Evolutionary conservation across 2,797 vertebrate genomes (phyloP).

Genomic region (Sebastes minor): DNA sequence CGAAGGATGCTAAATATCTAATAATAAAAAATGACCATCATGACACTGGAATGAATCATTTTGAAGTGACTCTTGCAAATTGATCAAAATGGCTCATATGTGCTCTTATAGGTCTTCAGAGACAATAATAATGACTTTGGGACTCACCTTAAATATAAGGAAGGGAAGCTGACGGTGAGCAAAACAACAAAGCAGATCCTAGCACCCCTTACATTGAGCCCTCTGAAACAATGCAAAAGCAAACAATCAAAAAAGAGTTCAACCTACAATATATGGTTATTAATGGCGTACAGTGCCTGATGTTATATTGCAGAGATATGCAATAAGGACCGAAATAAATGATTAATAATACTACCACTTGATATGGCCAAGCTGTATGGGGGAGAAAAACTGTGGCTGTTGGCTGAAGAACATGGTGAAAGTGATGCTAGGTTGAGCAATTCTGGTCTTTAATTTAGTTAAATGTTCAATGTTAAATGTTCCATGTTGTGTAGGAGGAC

Average conservation of each 20-base stretch:
- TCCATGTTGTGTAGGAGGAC: too few relatives aligned
- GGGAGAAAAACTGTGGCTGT: neutral
- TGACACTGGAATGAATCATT: neutral
- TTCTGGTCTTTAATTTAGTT: neutral
- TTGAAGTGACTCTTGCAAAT: neutral
- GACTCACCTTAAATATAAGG: neutral
- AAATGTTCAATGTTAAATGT: neutral
- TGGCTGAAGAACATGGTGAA: neutral
- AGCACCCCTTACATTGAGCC: neutral
- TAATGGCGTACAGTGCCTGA: too few relatives aligned
- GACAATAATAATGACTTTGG: too few relatives aligned
- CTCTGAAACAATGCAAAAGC: neutral
- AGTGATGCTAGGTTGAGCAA: neutral
- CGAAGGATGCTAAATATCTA: accelerated
- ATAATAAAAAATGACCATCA: neutral
- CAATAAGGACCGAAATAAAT: too few relatives aligned
- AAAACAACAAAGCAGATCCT: neutral
- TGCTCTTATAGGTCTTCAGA: neutral
- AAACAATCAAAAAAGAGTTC: neutral
- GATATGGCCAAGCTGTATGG: too few relatives aligned
- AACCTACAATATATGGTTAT: too few relatives aligned
- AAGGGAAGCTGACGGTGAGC: neutral
- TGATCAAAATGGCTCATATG: accelerated
- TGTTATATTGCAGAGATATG: too few relatives aligned
- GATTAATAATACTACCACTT: too few relatives aligned